phyloP scores from a whole-genome alignment of 1,140 invertebrate genomes.

The Acromyrmex heyeri region DNA sequence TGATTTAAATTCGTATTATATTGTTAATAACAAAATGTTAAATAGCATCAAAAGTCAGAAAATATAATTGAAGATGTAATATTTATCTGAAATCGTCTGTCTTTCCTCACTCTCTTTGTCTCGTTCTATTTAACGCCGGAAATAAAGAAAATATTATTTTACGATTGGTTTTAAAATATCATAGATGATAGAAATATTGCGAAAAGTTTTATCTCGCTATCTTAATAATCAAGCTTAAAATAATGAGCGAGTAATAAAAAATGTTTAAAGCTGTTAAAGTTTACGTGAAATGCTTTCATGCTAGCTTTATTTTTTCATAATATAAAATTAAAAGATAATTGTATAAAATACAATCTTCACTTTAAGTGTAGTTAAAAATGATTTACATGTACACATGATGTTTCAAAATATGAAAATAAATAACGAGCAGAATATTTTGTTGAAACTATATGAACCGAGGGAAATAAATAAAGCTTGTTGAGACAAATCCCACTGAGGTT shows the following conservation, averaged over 20 bases:
- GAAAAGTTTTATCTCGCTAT: not conserved
- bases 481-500: constrained; percentile 32
- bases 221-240: constrained; percentile 33
- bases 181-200: constrained; percentile 17
- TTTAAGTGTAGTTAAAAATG: not conserved
- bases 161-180: constrained; percentile 32
- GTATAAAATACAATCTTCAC: not conserved
- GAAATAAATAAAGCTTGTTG: constrained; percentile 20
- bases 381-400: not conserved
- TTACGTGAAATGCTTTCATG: not conserved
- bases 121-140: not conserved
- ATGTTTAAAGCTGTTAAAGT: not conserved
- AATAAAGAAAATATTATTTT: constrained; percentile 1
- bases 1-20: too few species aligned
- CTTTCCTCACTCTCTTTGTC: not conserved
- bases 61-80: constrained; percentile 6
- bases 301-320: constrained; percentile 23
- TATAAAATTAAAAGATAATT: constrained; percentile 6
- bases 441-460: constrained; percentile 1
- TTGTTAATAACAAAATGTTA: too few species aligned
- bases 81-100: not conserved
- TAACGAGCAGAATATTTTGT: not conserved
- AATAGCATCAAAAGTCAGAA: not conserved
- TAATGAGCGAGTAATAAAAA: constrained; percentile 14
- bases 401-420: constrained; percentile 5